A percentile compares a stretch with the other conserved stretches of the same genome.
Evolutionary conservation across 2,888 invertebrate species (phyloP).

Genomic region (Podabrus alpinus): DNA sequence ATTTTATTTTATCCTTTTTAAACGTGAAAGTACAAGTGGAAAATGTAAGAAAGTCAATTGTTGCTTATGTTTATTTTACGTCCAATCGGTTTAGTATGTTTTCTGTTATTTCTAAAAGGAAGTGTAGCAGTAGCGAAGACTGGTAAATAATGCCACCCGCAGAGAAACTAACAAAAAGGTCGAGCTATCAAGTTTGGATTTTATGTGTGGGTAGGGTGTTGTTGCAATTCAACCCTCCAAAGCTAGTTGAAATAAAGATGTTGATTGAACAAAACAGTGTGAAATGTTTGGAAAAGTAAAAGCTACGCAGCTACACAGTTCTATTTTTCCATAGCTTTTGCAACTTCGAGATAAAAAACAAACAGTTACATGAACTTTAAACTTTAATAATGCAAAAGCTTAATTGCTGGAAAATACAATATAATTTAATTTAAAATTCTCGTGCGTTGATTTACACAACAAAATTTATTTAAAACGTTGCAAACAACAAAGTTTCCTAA

Average conservation of each 20-base stretch:
- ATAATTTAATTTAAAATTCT: background rate
- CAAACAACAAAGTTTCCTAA: background rate
- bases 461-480: background rate
- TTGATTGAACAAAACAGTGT: slow-evolving; percentile 13
- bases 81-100: background rate
- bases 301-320: background rate
- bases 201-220: slow-evolving; percentile 14
- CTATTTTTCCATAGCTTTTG: background rate
- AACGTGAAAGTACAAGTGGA: background rate
- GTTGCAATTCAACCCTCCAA: slow-evolving; percentile 13
- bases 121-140: slow-evolving; percentile 3
- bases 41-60: background rate
- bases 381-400: background rate
- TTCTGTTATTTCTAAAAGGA: background rate
- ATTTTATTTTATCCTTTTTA: background rate
- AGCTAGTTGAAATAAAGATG: slow-evolving; percentile 10
- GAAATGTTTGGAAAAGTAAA: background rate
- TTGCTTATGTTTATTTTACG: background rate
- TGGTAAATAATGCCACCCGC: slow-evolving; percentile 18
- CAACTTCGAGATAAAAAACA: background rate
- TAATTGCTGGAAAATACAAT: background rate
- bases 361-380: background rate
- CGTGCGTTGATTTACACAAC: background rate
- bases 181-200: slow-evolving; percentile 13
- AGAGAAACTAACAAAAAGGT: slow-evolving; percentile 14